Percentiles rank a stretch among this genome's conserved stretches.
phyloP scores from a whole-genome alignment of 2,113 vertebrate species.

The Jacana jacana region DNA sequence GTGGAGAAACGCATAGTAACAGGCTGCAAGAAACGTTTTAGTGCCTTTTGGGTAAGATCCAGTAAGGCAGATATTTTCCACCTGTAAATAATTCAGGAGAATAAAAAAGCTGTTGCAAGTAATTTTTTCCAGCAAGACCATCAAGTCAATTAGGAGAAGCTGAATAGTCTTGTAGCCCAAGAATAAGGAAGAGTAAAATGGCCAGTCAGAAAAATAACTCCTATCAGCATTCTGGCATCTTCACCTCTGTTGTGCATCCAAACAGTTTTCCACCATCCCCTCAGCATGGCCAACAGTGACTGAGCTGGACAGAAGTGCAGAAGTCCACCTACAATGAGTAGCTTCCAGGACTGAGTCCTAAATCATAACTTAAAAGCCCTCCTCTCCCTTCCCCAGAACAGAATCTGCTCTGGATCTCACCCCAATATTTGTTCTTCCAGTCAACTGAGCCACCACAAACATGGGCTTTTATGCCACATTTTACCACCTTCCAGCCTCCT shows the following conservation, averaged over 20 bases:
- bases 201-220: background rate
- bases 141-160: constrained; percentile 39
- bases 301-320: background rate
- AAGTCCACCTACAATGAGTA: background rate
- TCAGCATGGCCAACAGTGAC: background rate
- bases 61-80: constrained; percentile 44
- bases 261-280: background rate
- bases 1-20: background rate
- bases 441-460: background rate
- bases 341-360: background rate
- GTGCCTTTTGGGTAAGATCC: constrained; percentile 44
- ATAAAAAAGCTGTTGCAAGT: constrained; percentile 11
- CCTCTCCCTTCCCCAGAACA: background rate
- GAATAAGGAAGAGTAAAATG: constrained; percentile 8
- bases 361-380: background rate
- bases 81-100: constrained; percentile 68
- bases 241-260: background rate
- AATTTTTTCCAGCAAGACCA: constrained; percentile 47
- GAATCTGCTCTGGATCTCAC: background rate
- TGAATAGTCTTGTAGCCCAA: background rate
- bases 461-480: background rate
- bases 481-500: background rate
- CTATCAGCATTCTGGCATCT: constrained; percentile 2
- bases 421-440: background rate
- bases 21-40: constrained; percentile 14